Base-by-base conservation (phyloP, 1,140 invertebrate species). In the Leptopilina boulardi region DNA sequence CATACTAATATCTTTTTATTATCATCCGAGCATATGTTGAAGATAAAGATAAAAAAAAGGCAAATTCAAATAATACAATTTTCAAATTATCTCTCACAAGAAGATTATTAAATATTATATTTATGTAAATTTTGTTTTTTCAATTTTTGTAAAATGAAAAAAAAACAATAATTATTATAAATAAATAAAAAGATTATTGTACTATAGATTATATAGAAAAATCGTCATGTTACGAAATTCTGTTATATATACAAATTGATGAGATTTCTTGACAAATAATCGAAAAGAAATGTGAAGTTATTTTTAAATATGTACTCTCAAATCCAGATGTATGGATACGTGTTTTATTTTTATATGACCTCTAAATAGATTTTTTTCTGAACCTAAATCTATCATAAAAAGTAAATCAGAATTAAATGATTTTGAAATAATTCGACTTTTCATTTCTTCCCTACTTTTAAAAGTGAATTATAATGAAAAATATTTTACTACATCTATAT, bases 251-350 rank as follows among this genome's bases (percentile, higher is more conserved):
- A 54, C 1, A n/a, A 66, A 66, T 66, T n/a, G 26, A 66, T 26
- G 5, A 21, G 11, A 11, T 26, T 59, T 59, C 19, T 59, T 59
- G 21, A 9, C 56, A 30, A 6, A 9, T 30, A 30, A 66, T 66
- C 59, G 13, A 30, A 66, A 66, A 30, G 59, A 66, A 66, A 66
- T 66, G 59, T 66, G 13, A 2, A 78, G 70, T 76, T 81, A 81
- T 81, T 81, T 81, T 81, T 78, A 78, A 73, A 73, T 74, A n/a
- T n/a, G n/a, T n/a, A 59, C 26, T 66, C 78, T 78, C 76, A 38
- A 74, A 78, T 78, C 59, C 70, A 34, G 51, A 73, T 73, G 71
- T 76, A 51, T 59, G 23, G 54, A 56, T 74, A 73, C 70, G 38
- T 34, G 41, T 73, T 44, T 71, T 76, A 81, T 81, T 81, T 81